Base-by-base conservation (phyloP, 2,797 vertebrate genomes). In the Zonotrichia albicollis region DNA sequence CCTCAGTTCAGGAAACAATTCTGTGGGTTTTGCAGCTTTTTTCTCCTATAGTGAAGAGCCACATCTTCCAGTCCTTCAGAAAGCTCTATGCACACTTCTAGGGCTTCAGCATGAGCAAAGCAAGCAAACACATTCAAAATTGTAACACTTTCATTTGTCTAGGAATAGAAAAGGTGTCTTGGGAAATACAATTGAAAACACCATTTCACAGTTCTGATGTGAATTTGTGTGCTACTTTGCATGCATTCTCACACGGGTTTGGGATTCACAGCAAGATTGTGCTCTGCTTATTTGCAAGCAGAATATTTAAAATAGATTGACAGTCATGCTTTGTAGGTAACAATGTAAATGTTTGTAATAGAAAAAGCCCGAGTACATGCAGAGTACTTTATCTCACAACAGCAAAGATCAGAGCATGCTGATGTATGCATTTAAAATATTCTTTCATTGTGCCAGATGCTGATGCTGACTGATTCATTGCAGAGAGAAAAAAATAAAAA, bases 111-210 rank as follows among this genome's bases (percentile, higher is more conserved):
- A 16, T 54, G 14, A 87, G 25, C 13, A 46, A 77, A 54, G 77
- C 88, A 93, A 83, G 5, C 16, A 76, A 93, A 84, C 11, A 12
- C 36, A 78, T 80, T 91, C 36, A 77, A 83, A 89, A 86, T 26
- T 0, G 2, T 72, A 82, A 55, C 53, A 26, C 67, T 87, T 92
- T 82, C 42, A 61, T 93, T 90, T 88, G 20, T n/a, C 32, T 86
- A 79, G 64, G 22, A 77, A 85, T 57, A 76, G 42, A 77, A 90
- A 89, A 90, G 2, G 0, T 57, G 11, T 66, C 64, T 54, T 87
- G 80, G 65, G 73, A 91, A 92, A 94, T 78, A 32, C 43, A 73
- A 48, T 4, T 76, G 68, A 94, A 94, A 93, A 45, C 8, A 55
- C 9, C 26, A 66, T 80, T 94, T 90, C 2, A 5, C 36, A 71